A percentile compares a stretch with the other conserved stretches of the same genome.
phyloP scores from a whole-genome alignment of 1,140 invertebrate genomes.

The Phymastichus coffea region DNA sequence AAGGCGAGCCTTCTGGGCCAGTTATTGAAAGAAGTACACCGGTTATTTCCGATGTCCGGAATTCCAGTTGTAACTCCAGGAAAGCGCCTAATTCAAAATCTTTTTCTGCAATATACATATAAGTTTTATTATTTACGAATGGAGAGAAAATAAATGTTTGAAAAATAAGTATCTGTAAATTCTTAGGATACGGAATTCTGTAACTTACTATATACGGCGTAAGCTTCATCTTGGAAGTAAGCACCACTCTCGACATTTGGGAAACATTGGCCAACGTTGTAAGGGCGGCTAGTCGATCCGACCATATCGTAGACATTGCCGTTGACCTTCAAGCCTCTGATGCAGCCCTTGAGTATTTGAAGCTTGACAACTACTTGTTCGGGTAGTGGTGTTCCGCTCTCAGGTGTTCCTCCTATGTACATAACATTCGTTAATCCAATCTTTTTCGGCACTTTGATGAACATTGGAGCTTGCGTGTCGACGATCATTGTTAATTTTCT shows the following conservation, averaged over 20 bases:
- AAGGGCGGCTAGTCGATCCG: constrained; percentile 64
- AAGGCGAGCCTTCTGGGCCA: constrained; percentile 63
- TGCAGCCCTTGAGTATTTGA: constrained; percentile 82
- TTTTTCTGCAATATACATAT: constrained; percentile 10
- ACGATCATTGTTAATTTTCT: constrained; percentile 68
- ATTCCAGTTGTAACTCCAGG: constrained; percentile 69
- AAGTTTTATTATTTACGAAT: neutral
- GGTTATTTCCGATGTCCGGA: constrained; percentile 77
- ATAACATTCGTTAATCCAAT: constrained; percentile 70
- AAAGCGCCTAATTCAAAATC: constrained; percentile 20
- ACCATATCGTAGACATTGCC: constrained; percentile 74
- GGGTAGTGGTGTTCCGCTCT: constrained; percentile 57
- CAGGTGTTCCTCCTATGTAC: constrained; percentile 77
- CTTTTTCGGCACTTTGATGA: constrained; percentile 67
- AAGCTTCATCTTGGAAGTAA: constrained; percentile 82
- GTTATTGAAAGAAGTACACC: constrained; percentile 78
- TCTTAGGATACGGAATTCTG: constrained; percentile 41
- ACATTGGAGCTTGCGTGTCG: constrained; percentile 64
- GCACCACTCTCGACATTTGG: constrained; percentile 80
- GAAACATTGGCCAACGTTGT: constrained; percentile 84
- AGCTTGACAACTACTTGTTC: constrained; percentile 63
- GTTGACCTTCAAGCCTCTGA: constrained; percentile 75
- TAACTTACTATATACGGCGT: constrained; percentile 76
- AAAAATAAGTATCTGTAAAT: too few species aligned
- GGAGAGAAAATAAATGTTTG: neutral